These are phyloP conservation scores for Coleophora deauratella DNA, from an alignment of 2,888 invertebrate genomes.

Conservation along the genomic window DNA sequence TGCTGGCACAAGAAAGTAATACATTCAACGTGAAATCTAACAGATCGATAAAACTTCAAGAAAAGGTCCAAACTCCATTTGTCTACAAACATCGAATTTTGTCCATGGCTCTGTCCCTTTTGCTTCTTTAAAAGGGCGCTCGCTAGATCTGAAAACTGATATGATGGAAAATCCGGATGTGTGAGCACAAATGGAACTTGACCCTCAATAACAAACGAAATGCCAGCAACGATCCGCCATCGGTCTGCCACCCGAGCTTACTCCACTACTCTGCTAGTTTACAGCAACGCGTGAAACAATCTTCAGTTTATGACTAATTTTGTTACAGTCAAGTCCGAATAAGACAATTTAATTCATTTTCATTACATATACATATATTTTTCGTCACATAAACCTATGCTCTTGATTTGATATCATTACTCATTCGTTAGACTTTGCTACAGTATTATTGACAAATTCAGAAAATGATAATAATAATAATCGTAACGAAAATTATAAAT, in stretches of 20 bases:
- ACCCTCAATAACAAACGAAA: slow-evolving; percentile 53
- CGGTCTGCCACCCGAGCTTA: slow-evolving; percentile 46
- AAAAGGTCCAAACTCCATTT: too few relatives aligned
- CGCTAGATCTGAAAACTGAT: too few relatives aligned
- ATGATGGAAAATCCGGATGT: too few relatives aligned
- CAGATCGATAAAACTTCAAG: slow-evolving; percentile 51
- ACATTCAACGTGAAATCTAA: slow-evolving; percentile 56
- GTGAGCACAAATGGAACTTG: too few relatives aligned
- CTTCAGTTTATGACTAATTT: slow-evolving; percentile 33
- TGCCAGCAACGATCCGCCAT: slow-evolving; percentile 32
- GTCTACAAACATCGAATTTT: too few relatives aligned
- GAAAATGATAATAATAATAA: too few relatives aligned
- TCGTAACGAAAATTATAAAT: too few relatives aligned
- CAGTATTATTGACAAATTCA: slow-evolving; percentile 38
- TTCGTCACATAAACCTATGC: too few relatives aligned
- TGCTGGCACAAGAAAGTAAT: slow-evolving; percentile 39
- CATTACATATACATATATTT: slow-evolving; percentile 21
- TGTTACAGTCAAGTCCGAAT: slow-evolving; percentile 39
- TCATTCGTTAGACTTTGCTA: too few relatives aligned
- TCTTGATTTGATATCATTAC: too few relatives aligned
- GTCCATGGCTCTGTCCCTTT: too few relatives aligned
- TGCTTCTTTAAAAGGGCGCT: too few relatives aligned
- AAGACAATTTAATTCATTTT: slow-evolving; percentile 20
- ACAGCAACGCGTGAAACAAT: slow-evolving; percentile 47
- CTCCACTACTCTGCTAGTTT: slow-evolving; percentile 39